Evolutionary conservation across 1,140 invertebrate species (phyloP), one percentile per base, ranked within the genome.

Genomic region (Eubasilissa regina): DNA sequence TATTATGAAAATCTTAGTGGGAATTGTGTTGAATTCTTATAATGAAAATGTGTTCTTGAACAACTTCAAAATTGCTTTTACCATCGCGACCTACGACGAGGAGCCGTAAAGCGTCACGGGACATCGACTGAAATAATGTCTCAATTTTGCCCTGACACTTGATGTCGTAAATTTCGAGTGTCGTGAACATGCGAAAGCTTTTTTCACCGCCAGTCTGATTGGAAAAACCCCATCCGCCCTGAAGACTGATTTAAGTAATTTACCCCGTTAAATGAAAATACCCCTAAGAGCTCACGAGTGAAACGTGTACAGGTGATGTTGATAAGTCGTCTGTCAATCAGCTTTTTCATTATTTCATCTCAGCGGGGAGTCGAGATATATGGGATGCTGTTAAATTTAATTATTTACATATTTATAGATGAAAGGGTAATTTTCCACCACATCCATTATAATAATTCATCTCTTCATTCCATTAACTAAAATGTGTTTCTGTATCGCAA

Each of bases 141-240:
- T 81, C 80, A 78, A 78, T 81, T 81, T 80, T 72, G 56, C 45
- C 25, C 56, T 75, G 80, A 78, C 80, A 78, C 77, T 81, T 78
- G 51, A 47, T 58, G 44, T 55, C 74, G 74, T 76, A 66, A 77
- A 73, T 77, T 81, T 75, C 56, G 56, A 48, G 55, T 53, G 62
- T 72, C 55, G 44, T 56, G 35, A 72, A 70, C 76, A 81, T 66
- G 75, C 47, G 80, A 51, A 80, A 66, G 70, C 75, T 77, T 78
- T 80, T 78, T 78, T 81, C 73, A 66, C 75, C 17, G n/a, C 75
- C 25, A 55, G 53, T 58, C 77, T 81, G 80, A 81, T 81, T 81
- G 80, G 80, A 76, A 81, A 81, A 78, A 78, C 17, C 75, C 73
- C 75, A 68, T 68, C 75, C 55, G 55, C 21, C n/a, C 15, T 51